Conservation (phyloP, 2,797 vertebrate species). For the Lagodon rhomboides region DNA sequence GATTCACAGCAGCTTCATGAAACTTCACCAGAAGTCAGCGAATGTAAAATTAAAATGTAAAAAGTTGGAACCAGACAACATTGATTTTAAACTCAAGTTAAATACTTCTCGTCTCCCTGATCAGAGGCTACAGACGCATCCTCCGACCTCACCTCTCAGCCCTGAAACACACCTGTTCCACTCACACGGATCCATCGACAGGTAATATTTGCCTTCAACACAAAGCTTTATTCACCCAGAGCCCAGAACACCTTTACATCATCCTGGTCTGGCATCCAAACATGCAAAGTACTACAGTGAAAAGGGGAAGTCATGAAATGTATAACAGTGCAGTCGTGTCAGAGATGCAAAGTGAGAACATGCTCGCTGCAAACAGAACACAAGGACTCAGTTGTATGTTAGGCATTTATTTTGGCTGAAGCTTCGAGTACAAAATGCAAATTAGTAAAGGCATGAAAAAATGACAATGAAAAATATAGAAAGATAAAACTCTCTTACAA, state of each 20-base stretch:
- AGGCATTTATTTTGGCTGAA: slow-evolving; percentile 60
- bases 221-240: slow-evolving; percentile 20
- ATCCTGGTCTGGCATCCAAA: slow-evolving; percentile 53
- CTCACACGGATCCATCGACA: background rate
- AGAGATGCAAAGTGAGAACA: background rate
- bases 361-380: slow-evolving; percentile 10
- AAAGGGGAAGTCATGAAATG: background rate
- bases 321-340: background rate
- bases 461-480: slow-evolving; percentile 46
- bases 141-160: too few relatives aligned
- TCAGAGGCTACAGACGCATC: background rate
- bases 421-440: slow-evolving; percentile 26
- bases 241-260: accelerated
- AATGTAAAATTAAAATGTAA: background rate
- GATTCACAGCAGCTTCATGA: background rate
- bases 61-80: background rate
- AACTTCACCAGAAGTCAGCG: background rate
- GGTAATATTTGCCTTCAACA: slow-evolving; percentile 42
- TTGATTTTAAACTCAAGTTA: too few relatives aligned
- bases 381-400: background rate
- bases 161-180: background rate
- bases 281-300: slow-evolving; percentile 55
- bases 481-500: slow-evolving; percentile 60
- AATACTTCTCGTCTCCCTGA: background rate
- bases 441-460: slow-evolving; percentile 45